phyloP scores from a whole-genome alignment of 2,113 vertebrate genomes.

The Pomatostomus ruficeps region DNA sequence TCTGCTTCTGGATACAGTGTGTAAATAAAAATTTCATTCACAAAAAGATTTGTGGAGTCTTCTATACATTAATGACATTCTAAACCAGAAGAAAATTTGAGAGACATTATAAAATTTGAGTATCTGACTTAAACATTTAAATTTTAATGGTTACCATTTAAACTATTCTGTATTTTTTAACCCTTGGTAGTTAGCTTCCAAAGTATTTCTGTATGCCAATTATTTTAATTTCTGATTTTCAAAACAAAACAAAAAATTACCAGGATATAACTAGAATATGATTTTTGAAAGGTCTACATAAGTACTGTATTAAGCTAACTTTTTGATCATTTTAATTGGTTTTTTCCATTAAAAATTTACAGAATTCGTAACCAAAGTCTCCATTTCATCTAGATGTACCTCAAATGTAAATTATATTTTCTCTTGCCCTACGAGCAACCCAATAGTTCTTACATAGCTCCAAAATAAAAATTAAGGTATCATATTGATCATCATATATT shows the following conservation, averaged over 20 bases:
- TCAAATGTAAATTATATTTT: background rate
- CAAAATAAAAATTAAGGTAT: background rate
- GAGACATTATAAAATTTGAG: background rate
- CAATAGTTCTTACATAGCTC: background rate
- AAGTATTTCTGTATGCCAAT: background rate
- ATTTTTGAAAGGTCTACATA: background rate
- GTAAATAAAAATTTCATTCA: constrained; percentile 90
- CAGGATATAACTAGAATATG: background rate
- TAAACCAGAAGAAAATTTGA: background rate
- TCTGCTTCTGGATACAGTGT: constrained; percentile 91
- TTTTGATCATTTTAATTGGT: background rate
- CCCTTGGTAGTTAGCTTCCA: background rate
- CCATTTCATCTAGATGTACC: background rate
- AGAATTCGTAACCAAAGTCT: background rate
- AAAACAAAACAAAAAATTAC: background rate
- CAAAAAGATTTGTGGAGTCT: constrained; percentile 62
- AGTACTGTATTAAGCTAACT: background rate
- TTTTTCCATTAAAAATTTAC: background rate
- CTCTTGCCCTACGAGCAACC: background rate
- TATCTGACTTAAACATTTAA: background rate
- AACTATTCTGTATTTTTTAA: background rate
- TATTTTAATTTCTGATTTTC: background rate
- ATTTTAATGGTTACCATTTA: background rate
- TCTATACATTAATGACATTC: background rate
- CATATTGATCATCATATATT: background rate